Base-by-base conservation (phyloP, 1,140 invertebrate species). In the Littorina saxatilis region DNA sequence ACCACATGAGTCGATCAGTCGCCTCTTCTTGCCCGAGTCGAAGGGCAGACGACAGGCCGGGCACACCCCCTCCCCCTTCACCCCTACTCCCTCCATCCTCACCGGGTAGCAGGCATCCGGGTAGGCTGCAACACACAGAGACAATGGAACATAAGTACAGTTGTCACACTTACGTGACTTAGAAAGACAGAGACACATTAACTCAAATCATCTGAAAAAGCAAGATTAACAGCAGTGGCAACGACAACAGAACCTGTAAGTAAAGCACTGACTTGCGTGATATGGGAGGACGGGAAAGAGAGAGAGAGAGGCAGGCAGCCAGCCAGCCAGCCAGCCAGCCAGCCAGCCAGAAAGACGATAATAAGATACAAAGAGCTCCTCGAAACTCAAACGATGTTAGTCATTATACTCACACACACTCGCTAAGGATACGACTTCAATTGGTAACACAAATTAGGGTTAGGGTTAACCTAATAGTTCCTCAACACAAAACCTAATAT, bases 1-100 rank as follows among this genome's bases (percentile, higher is more conserved):
- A 83, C 97, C 97, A 93, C 97, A 99, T 76, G 96, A 95, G 93
- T 98, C 97, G 91, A 98, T 97, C 87, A 99, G 94, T 90, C 96
- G 96, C 91, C 97, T 94, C 93, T 98, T 97, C 93, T 98, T 98
- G 92, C 97, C 97, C 93, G 97, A 97, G 93, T 98, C 97, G 93
- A 98, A 98, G 83, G 97, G 97, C 95, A 97, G 97, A 91, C 96
- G 91, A 84, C 92, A 93, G 43, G 92, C 87, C 7, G 93, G 91
- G 81, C 92, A 93, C 11, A 90, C 40, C 9, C 87, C 88, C 66
- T 75, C 75, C 23, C 77, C 77, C 20, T 35, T 27, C 13, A 27
- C 27, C 13, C 37, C 37, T 4, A 7, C 61, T 50, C 39, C 40
- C 27, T 82, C 80, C 55, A 55, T 76, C 55, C 47, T 76, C 80